Evolutionary conservation across 2,888 invertebrate species (phyloP).

Genomic region (Zaprionus lineosus): DNA sequence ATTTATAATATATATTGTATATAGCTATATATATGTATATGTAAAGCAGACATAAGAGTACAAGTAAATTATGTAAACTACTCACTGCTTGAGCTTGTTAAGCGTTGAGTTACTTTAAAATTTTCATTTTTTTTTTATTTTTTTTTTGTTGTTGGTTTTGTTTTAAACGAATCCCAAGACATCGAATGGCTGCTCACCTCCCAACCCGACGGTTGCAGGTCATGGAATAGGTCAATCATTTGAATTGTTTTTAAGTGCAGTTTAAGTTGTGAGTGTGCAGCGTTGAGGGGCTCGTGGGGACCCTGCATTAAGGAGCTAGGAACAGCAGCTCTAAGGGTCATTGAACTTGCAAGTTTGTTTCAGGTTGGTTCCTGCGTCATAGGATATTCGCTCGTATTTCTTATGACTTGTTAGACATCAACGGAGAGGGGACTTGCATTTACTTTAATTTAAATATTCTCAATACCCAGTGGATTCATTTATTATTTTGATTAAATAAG

Average conservation of each 20-base stretch:
- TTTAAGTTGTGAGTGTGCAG: too few species aligned
- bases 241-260: constrained; percentile 75
- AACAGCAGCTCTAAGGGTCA: too few species aligned
- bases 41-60: constrained; percentile 48
- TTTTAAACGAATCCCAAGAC: constrained; percentile 39
- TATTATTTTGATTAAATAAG: too few species aligned
- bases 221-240: constrained; percentile 73
- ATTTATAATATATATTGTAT: neutral
- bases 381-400: too few species aligned
- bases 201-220: constrained; percentile 38
- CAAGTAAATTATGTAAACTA: constrained; percentile 67
- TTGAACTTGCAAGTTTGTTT: too few species aligned
- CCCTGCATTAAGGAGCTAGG: too few species aligned
- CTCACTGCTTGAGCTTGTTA: constrained; percentile 68
- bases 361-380: too few species aligned
- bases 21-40: constrained; percentile 19
- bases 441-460: too few species aligned
- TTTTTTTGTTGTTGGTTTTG: constrained; percentile 15
- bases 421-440: too few species aligned
- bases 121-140: constrained; percentile 9
- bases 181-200: constrained; percentile 32
- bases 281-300: too few species aligned
- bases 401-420: too few species aligned
- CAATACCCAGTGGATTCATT: too few species aligned
- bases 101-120: constrained; percentile 49